Evolutionary conservation across 1,140 invertebrate genomes (phyloP).

Genomic region (Caenorhabditis inopinata): DNA sequence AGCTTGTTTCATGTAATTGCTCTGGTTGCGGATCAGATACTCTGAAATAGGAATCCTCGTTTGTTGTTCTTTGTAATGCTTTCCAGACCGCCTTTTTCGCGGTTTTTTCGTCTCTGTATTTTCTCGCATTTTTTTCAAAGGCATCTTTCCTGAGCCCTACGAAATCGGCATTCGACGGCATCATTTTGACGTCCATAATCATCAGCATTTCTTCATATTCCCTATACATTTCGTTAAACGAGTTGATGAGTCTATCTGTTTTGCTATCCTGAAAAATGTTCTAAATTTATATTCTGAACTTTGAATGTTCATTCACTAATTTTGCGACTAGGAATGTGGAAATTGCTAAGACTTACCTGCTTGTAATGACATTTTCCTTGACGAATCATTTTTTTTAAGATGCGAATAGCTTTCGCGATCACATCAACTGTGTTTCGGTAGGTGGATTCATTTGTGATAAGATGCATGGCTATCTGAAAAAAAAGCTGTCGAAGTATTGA

Average conservation of each 20-base stretch:
- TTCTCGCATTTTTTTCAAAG: background rate
- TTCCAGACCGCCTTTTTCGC: no score
- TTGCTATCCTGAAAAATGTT: no score
- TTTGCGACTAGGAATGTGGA: no score
- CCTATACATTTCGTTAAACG: no score
- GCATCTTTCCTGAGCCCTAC: background rate
- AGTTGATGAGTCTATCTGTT: no score
- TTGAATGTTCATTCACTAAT: no score
- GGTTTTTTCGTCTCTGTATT: background rate
- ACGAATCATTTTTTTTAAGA: background rate
- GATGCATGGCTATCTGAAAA: background rate
- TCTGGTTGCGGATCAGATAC: no score
- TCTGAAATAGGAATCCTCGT: no score
- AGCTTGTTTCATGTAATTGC: no score
- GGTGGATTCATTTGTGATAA: background rate
- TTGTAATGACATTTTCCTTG: background rate
- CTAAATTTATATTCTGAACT: no score
- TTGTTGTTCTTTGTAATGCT: no score
- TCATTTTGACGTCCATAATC: background rate
- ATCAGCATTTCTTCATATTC: background rate
- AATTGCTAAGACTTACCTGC: no score
- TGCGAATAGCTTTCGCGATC: background rate
- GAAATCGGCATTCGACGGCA: background rate
- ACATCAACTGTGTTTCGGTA: background rate
- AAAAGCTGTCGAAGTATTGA: background rate